These are phyloP conservation scores for Tachysurus fulvidraco DNA, from an alignment of 2,113 vertebrate genomes.

Conservation along the genomic window DNA sequence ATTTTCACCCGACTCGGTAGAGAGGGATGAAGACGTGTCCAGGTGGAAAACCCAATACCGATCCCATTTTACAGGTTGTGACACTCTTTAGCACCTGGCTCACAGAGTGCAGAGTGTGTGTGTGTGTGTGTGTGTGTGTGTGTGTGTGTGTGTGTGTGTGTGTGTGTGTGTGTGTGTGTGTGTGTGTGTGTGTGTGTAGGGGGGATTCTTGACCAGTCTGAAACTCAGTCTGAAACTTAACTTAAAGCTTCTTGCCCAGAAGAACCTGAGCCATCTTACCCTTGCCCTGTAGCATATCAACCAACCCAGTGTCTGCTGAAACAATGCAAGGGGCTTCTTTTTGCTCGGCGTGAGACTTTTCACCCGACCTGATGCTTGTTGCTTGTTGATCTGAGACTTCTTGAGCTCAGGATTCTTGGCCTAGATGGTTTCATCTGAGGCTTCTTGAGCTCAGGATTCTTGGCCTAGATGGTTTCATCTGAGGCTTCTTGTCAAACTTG, in stretches of 20 bases:
- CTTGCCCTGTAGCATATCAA: neutral
- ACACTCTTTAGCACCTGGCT: conserved; percentile 60
- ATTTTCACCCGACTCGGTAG: conserved; percentile 19
- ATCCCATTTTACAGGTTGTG: conserved; percentile 64
- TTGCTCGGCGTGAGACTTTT: neutral
- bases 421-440: no score
- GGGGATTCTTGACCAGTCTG: neutral
- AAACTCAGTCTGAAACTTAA: neutral
- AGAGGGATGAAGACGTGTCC: conserved; percentile 46
- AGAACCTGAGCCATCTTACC: neutral
- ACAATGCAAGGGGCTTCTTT: neutral
- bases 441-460: neutral
- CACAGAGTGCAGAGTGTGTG: conserved; percentile 36
- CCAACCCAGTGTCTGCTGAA: neutral
- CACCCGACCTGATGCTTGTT: neutral
- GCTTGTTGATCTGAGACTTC: neutral
- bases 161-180: conserved; percentile 44
- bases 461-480: neutral
- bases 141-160: conserved; percentile 44
- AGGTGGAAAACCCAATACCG: conserved; percentile 58
- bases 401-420: neutral
- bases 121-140: conserved; percentile 38
- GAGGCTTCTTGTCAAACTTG: neutral
- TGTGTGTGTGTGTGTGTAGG: conserved; percentile 44
- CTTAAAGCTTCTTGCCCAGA: neutral